Base-by-base conservation (phyloP, 2,113 vertebrate species). In the Prochilodus magdalenae region DNA sequence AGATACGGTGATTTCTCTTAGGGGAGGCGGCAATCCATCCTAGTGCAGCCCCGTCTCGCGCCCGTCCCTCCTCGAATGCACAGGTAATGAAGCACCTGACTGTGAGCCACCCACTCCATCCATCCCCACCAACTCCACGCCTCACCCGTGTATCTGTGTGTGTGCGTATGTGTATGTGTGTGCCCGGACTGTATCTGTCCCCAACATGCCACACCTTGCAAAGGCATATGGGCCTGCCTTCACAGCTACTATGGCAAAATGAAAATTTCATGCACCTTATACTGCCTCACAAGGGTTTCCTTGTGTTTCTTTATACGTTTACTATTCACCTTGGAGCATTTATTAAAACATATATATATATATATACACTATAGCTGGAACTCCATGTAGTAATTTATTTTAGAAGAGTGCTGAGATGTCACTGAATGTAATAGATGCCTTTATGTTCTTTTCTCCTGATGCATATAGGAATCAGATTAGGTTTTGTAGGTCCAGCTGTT, bases 1-100 rank as follows among this genome's bases (percentile, higher is more conserved):
- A 93, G 94, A 94, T 94, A 94, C 93, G 94, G 94, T 95, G 94
- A 94, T 95, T 95, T 95, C 94, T 95, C 94, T 91, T 94, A 95
- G 94, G 94, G 94, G 93, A 93, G 94, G 93, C 94, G 94, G 91
- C 94, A 94, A 90, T 95, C 94, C 93, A 94, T 95, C 93, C 92
- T 95, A 94, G 93, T 94, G 91, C 94, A 95, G 92, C 94, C 93
- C 90, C 94, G 94, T 88, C 93, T 95, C 77, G 93, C 93, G 24
- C 93, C 93, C 77, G 93, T 90, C 90, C 93, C 94, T 88, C 93
- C 93, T 88, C 92, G 94, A 94, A 85, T 94, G 84, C 7, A 93
- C 92, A 95, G 94, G 94, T 95, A 95, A 95, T 92, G 89, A 92
- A 87, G 92, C 78, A 86, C 83, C 83, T 87, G 81, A 83, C 82